Base-by-base conservation (phyloP, 2,888 invertebrate genomes). In the Meteorus colon region DNA sequence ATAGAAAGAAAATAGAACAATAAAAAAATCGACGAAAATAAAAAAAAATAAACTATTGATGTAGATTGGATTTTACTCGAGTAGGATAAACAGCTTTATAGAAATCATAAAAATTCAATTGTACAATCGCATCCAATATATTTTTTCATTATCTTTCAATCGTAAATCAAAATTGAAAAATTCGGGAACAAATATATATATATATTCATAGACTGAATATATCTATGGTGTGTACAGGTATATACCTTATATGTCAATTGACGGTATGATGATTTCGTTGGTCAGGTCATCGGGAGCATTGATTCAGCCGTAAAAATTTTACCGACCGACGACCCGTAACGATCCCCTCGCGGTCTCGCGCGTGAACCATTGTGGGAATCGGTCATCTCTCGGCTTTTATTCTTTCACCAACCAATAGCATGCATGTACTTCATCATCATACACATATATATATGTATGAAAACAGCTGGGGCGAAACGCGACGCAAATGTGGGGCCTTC, bases 261-360 rank as follows among this genome's bases (percentile, higher is more conserved):
- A 10, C 31, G 48, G 12, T 41, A 60, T 71, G 24, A 45, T 71
- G 27, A 71, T 71, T 71, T 71, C 6, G 60, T 37, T 34, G 55
- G 55, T 55, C 19, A 55, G 55, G 19, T 55, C 55, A 19, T 60
- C 16, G n/a, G 45, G 62, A 29, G 72, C 45, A 63, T 71, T 71
- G 71, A 75, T 24, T 59, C 19, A 48, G 19, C 59, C 62, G 55
- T 75, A 65, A 75, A 75, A 71, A 71, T 75, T 37, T 16, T 59
- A 19, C n/a, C 31, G 31, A 51, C 69, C 66, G 65, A 66, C 59
- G 75, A 75, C 71, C 75, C 70, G 75, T 75, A 75, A 75, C 75
- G 75, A 75, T 71, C 63, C 45, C 29, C 66, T 65, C 55, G 70
- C 66, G 19, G 55, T 55, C 19, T 55, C 45, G 65, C 55, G 65